Conservation (phyloP, 1,140 invertebrate species). For the Hydropsyche tenuis region DNA sequence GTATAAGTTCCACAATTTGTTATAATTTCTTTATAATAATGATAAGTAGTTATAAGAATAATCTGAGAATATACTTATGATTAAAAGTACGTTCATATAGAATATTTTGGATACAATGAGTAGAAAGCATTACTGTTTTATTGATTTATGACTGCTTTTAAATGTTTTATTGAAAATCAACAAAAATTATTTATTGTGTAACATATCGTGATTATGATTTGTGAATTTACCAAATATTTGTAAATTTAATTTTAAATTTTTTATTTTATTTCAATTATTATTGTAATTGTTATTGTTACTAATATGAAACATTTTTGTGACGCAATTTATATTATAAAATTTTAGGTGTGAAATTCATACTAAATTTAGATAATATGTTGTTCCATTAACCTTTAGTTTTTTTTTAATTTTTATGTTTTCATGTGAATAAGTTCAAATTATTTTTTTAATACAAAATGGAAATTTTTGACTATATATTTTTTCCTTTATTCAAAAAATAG, state of each 20-base stretch:
- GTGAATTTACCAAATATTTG: neutral
- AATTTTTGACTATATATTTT: too few species aligned
- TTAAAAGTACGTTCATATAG: constrained; percentile 11
- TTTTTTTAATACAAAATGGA: too few species aligned
- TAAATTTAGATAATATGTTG: too few species aligned
- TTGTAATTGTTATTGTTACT: neutral
- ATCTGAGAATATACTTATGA: constrained; percentile 16
- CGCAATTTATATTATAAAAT: too few species aligned
- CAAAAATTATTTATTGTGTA: neutral
- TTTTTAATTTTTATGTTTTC: too few species aligned
- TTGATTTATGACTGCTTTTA: neutral
- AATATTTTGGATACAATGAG: constrained; percentile 16
- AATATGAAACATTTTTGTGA: too few species aligned
- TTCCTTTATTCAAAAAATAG: too few species aligned
- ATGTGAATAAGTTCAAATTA: too few species aligned
- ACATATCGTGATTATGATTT: too few species aligned
- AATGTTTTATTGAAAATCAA: neutral
- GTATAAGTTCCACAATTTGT: neutral
- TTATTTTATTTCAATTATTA: neutral
- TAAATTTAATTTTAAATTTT: neutral
- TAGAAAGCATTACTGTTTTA: neutral
- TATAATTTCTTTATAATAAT: neutral
- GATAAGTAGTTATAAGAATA: constrained; percentile 6
- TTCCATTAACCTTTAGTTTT: too few species aligned
- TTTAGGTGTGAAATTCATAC: too few species aligned